These are phyloP conservation scores for Odontophorus gujanensis DNA, from an alignment of 2,113 vertebrate species.

Conservation along the genomic window DNA sequence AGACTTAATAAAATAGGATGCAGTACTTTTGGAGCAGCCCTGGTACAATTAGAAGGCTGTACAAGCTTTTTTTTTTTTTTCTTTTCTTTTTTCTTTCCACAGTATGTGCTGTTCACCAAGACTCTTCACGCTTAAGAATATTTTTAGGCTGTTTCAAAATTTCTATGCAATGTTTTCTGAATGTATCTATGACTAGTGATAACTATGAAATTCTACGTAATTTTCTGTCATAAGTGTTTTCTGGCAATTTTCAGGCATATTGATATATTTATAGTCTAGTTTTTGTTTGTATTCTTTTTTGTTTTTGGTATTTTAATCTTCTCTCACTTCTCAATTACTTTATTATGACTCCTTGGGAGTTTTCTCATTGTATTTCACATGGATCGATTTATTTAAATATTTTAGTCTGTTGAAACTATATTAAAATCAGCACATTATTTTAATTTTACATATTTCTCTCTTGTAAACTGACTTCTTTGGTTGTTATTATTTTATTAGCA, in stretches of 20 bases:
- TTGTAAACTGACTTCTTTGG: rapidly evolving
- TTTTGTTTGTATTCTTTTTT: background rate
- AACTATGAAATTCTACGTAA: background rate
- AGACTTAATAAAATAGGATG: too few relatives aligned
- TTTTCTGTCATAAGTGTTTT: too few relatives aligned
- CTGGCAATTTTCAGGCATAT: background rate
- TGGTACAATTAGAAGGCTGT: too few relatives aligned
- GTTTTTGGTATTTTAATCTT: background rate
- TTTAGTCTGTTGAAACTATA: background rate
- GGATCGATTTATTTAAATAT: background rate
- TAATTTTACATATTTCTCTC: background rate
- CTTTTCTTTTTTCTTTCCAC: background rate
- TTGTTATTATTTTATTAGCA: background rate
- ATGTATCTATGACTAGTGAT: background rate
- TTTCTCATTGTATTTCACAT: background rate
- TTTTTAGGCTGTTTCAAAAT: background rate
- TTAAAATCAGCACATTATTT: background rate
- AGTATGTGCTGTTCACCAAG: background rate
- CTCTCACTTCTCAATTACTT: background rate
- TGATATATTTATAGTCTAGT: rapidly evolving
- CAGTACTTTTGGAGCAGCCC: too few relatives aligned
- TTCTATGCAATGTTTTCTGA: background rate
- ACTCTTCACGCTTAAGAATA: background rate
- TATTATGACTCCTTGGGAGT: rapidly evolving
- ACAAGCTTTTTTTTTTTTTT: too few relatives aligned